These are phyloP conservation scores for Cacatua alba DNA, from an alignment of 2,113 vertebrate genomes.

Conservation along the genomic window DNA sequence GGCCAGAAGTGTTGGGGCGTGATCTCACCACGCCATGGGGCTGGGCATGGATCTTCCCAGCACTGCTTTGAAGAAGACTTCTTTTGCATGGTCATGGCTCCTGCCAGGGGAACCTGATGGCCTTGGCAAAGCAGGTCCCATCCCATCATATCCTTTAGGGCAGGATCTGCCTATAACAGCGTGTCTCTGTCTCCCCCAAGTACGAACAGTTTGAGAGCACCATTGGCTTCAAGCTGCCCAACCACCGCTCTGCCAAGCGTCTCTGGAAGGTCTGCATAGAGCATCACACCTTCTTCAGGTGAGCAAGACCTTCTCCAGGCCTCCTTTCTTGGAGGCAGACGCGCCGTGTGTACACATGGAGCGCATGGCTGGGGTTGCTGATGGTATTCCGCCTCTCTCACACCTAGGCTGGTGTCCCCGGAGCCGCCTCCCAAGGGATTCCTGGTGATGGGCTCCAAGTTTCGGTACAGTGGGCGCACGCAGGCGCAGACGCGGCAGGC, in stretches of 20 bases:
- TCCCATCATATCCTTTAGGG: background rate
- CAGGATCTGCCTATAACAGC: background rate
- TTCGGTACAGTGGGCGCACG: constrained; percentile 95
- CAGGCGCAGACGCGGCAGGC: constrained; percentile 96
- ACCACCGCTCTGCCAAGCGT: constrained; percentile 95
- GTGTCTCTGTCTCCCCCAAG: constrained; percentile 67
- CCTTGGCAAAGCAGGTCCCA: background rate
- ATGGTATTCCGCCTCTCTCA: background rate
- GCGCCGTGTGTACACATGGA: accelerated
- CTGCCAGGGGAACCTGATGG: background rate
- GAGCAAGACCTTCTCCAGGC: constrained; percentile 27
- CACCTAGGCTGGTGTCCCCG: constrained; percentile 90
- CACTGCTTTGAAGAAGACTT: background rate
- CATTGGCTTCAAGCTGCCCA: constrained; percentile 97
- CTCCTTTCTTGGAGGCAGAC: background rate
- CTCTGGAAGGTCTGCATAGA: constrained; percentile 99
- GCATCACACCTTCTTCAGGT: constrained; percentile 99
- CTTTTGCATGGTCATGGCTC: background rate
- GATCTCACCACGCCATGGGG: background rate
- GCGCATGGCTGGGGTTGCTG: accelerated
- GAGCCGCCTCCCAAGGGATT: constrained; percentile 97
- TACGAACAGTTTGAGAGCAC: constrained; percentile 99
- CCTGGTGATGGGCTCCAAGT: constrained; percentile 98
- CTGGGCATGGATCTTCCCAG: background rate
- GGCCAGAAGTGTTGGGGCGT: background rate